Evolutionary conservation across 2,113 vertebrate genomes (phyloP).

Genomic region (Noctilio leporinus): DNA sequence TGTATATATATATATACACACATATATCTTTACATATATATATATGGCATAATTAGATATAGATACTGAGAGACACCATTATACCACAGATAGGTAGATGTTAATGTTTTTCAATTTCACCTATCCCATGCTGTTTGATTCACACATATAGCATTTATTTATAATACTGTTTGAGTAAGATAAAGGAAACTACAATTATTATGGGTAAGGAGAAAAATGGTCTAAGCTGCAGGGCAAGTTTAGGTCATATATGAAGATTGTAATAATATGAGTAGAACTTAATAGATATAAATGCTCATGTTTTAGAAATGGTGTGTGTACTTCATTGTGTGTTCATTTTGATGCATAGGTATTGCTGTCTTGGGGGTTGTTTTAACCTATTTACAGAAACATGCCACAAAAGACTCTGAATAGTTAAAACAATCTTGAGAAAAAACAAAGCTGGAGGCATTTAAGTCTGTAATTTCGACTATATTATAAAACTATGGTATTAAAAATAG

Average conservation of each 20-base stretch:
- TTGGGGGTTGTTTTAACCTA: not conserved
- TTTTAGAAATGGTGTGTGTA: not conserved
- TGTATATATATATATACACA: too few relatives aligned
- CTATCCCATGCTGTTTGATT: not conserved
- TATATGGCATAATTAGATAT: not conserved
- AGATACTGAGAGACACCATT: fast-evolving
- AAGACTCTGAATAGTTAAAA: not conserved
- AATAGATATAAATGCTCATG: not conserved
- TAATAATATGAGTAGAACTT: not conserved
- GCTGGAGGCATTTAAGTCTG: not conserved
- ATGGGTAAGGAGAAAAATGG: not conserved
- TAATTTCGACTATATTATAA: not conserved
- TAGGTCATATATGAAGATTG: not conserved
- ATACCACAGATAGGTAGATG: not conserved
- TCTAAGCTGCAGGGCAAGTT: not conserved
- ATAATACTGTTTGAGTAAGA: not conserved
- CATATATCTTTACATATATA: too few relatives aligned
- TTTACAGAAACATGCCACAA: not conserved
- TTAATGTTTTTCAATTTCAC: not conserved
- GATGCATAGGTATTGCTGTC: not conserved
- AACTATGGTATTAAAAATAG: not conserved
- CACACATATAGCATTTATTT: not conserved
- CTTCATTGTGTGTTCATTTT: not conserved
- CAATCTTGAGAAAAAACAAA: not conserved
- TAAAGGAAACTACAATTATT: not conserved